Evolutionary conservation across 1,140 invertebrate species (phyloP), one percentile per base, ranked within the genome.

Genomic region (Drosophila leontia): DNA sequence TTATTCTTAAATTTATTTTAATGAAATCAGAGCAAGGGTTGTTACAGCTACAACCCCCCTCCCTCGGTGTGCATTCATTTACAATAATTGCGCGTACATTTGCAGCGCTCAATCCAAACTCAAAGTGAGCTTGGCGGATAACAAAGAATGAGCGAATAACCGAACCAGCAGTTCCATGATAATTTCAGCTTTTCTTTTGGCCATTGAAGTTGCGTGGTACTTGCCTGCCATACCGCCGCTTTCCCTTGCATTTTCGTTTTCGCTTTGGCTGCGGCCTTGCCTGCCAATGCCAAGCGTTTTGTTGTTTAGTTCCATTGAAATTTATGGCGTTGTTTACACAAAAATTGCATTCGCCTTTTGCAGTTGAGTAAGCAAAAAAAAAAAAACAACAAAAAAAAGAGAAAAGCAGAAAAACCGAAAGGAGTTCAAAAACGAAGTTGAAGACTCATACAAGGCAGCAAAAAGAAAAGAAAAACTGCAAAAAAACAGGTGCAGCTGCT

Each of bases 321-420:
- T 88, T 88, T 88, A 88, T 88, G 85, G 84, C 85, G 84, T 88
- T 88, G 84, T 88, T 88, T 88, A 88, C 84, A 88, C 84, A 88
- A 88, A 87, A 88, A 88, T 90, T 88, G 84, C 84, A 88, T 84
- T 86, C 78, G 81, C 85, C 85, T 81, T 71, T 74, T 88, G 84
- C 84, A 84, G 85, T 84, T 88, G 84, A 88, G 85, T 90, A 88
- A 88, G 87, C 85, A 84, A 75, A 68, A 75, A 2, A 51, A 12
- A 32, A 51, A 32, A 29, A 69, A 6, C 0, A 45, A 26, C 7
- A 50, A 12, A 47, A 51, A 34, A 65, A 51, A 26, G n/a, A 60
- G 15, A 39, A 58, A 37, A 26, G 44, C 23, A 3, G 11, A 56
- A 26, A 63, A 41, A 64, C 15, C 57, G 34, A 34, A 35, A 32